A percentile compares a stretch with the other conserved stretches of the same genome.
Evolutionary conservation across 92 coral and sea anemone genomes (phyloP).

Genomic region (Ricordea florida): DNA sequence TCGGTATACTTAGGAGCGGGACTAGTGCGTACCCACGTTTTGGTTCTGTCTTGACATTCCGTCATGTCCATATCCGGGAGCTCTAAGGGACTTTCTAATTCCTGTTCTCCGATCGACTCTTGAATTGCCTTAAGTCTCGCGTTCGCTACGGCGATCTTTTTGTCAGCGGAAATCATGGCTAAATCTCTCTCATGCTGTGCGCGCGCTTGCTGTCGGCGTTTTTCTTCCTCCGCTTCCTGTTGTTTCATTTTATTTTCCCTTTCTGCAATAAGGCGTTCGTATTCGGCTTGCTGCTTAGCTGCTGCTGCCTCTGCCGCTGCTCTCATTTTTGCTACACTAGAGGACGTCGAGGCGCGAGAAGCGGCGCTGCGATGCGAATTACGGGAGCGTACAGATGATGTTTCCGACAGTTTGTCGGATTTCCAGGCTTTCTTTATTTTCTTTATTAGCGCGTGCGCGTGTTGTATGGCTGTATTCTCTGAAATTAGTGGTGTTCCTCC

Average conservation of each 20-base stretch:
- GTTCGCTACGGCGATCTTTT: background rate
- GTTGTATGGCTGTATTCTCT: background rate
- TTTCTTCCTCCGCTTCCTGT: slow-evolving; percentile 25
- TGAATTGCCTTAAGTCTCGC: slow-evolving; percentile 13
- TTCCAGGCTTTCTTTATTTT: too few relatives aligned
- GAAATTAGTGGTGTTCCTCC: background rate
- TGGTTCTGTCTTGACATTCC: too few relatives aligned
- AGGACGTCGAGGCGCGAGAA: slow-evolving; percentile 1
- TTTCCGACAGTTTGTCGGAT: background rate
- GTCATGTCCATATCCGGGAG: too few relatives aligned
- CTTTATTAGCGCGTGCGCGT: background rate
- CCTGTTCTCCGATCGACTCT: background rate
- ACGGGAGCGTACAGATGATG: background rate
- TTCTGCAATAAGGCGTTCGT: slow-evolving; percentile 15
- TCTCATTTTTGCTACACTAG: slow-evolving; percentile 6
- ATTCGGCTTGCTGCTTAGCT: slow-evolving; percentile 34
- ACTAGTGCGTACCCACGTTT: too few relatives aligned
- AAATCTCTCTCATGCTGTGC: slow-evolving; percentile 22
- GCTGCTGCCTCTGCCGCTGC: slow-evolving; percentile 29
- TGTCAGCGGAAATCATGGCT: slow-evolving; percentile 11
- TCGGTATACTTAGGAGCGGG: too few relatives aligned
- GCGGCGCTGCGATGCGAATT: background rate
- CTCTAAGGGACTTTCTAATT: too few relatives aligned
- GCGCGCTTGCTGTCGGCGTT: slow-evolving; percentile 1
- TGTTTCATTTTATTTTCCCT: slow-evolving; percentile 9